Conservation (phyloP, 2,888 invertebrate species). For the Plutella xylostella region DNA sequence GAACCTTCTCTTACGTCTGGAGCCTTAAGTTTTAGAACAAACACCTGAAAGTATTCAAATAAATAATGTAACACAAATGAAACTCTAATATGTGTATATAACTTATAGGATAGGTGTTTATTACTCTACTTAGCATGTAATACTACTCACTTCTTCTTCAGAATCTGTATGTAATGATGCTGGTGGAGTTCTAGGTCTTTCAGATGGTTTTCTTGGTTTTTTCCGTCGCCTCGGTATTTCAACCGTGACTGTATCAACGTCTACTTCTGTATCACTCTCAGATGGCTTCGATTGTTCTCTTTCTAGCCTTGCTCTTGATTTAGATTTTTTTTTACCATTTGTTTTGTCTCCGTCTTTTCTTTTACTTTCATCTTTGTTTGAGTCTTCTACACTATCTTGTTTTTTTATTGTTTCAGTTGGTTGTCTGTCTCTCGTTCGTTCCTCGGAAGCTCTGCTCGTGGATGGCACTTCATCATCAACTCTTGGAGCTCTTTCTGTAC, state of each 20-base stretch:
- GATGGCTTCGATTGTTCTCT: constrained; percentile 63
- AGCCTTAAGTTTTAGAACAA: constrained; percentile 53
- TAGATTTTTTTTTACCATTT: constrained; percentile 55
- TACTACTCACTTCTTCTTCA: constrained; percentile 47
- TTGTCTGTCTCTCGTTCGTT: constrained; percentile 2
- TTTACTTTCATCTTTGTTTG: background rate
- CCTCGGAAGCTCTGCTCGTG: constrained; percentile 30
- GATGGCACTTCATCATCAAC: constrained; percentile 26
- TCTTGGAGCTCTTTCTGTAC: constrained; percentile 18
- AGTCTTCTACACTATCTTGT: constrained; percentile 35
- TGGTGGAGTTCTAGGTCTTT: constrained; percentile 56
- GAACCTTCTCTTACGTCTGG: constrained; percentile 48
- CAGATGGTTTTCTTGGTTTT: constrained; percentile 49
- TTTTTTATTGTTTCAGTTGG: constrained; percentile 20
- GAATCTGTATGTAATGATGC: constrained; percentile 57
- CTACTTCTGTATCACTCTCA: constrained; percentile 58
- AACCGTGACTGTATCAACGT: constrained; percentile 61
- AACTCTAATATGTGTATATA: too few relatives aligned
- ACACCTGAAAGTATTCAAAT: constrained; percentile 37
- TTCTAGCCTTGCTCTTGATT: constrained; percentile 57
- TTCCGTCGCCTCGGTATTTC: constrained; percentile 61
- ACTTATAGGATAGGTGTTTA: background rate
- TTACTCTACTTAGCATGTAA: background rate
- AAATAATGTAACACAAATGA: constrained; percentile 5
- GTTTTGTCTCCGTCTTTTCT: constrained; percentile 43